Percentiles rank a stretch among this genome's conserved stretches.
Conservation (phyloP, 2,113 vertebrate genomes). For the Ardeotis arabs region DNA sequence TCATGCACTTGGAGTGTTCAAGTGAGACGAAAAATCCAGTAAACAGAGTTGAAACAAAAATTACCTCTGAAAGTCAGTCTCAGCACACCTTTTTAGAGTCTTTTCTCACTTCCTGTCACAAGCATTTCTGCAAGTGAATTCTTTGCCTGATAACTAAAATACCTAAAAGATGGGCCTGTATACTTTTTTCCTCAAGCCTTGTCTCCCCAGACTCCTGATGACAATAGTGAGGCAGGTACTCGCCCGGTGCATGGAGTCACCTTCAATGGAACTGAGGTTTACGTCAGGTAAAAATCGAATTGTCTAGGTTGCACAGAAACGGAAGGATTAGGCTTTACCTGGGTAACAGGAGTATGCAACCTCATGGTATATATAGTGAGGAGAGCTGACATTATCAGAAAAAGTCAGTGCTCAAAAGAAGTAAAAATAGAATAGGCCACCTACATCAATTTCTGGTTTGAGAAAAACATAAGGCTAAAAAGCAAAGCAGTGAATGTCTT, state of each 20-base stretch:
- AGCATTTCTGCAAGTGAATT: neutral
- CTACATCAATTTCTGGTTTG: constrained; percentile 50
- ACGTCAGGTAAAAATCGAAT: neutral
- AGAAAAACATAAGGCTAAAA: constrained; percentile 32
- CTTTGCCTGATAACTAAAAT: neutral
- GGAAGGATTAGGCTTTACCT: neutral
- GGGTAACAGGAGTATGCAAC: neutral
- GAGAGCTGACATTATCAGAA: constrained; percentile 9
- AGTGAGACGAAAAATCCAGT: neutral
- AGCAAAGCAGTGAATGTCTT: constrained; percentile 35
- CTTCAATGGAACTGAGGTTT: neutral
- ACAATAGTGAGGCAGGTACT: neutral
- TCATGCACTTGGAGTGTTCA: neutral
- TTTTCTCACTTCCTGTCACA: neutral
- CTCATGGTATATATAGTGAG: neutral
- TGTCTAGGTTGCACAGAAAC: neutral
- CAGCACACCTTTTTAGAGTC: neutral
- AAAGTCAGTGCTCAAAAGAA: constrained; percentile 35
- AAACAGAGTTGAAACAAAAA: neutral
- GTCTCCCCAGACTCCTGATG: neutral
- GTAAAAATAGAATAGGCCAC: constrained; percentile 41
- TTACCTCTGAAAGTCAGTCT: neutral
- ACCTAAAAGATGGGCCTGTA: neutral
- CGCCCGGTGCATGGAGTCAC: neutral
- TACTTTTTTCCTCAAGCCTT: neutral